Evolutionary conservation across 2,797 vertebrate genomes (phyloP), one percentile per base, ranked within the genome.

Genomic region (Poeciliopsis turneri): DNA sequence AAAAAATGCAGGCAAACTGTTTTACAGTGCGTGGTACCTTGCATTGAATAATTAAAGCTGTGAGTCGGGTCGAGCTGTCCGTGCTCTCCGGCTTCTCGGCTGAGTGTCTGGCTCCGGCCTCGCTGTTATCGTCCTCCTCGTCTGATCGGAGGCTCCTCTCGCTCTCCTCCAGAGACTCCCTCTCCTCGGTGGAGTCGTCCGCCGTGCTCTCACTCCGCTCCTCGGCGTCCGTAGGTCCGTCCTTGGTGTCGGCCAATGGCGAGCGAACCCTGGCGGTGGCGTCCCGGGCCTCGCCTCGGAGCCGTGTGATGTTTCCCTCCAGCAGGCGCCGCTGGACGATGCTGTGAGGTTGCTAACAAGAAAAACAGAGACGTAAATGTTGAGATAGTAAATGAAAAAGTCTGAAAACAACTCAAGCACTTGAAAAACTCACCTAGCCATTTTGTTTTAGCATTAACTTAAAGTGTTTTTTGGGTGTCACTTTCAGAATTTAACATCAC

Each of bases 271-370:
- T 78, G 74, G 78, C 39, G 47, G 71, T 72, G 61, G 66, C 70
- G 87, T 94, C 95, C 46, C 86, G 92, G 79, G 92, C 92, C 83
- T 96, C 95, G 0, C 94, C 93, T 3, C 93, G 91, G 74, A 97
- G 93, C 84, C 94, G 92, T 1, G 94, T 95, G 84, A 97, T 95
- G 89, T 96, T 97, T 45, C 96, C 97, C 90, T 97, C 97, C 88
- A 97, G 85, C 85, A 98, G 96, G 83, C 97, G 97, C 12, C 97
- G 95, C 92, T 98, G 97, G 79, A 98, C 96, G 78, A 99, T 97
- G 3, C 93, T 97, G 88, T 97, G 97, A n/a, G 97, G 97, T 95
- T 98, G 97, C 98, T 98, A 83, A 59, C 49, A 72, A 33, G 68
- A 28, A 74, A 84, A 55, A 72, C 9, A 47, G 69, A 79, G 46